A percentile compares a stretch with the other conserved stretches of the same genome.
These are phyloP conservation scores for Anastrepha obliqua DNA, from an alignment of 1,140 invertebrate genomes.

Conservation along the genomic window DNA sequence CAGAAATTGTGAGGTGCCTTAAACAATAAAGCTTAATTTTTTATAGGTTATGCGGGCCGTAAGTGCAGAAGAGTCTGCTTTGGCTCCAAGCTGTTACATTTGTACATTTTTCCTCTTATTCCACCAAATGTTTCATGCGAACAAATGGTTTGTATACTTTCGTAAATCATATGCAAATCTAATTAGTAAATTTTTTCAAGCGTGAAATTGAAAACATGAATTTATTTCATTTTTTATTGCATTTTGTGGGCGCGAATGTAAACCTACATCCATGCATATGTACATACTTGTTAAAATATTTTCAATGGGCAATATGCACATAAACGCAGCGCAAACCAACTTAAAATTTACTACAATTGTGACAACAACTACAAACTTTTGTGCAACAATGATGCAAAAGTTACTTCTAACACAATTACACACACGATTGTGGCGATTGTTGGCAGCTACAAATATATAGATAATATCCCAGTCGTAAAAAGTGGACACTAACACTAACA, in stretches of 20 bases:
- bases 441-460: background rate
- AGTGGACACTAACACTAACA: too few species aligned
- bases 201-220: constrained; percentile 52
- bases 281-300: background rate
- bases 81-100: too few species aligned
- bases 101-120: background rate
- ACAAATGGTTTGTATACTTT: constrained; percentile 31
- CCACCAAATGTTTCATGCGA: background rate
- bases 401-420: background rate
- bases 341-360: background rate
- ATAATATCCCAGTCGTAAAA: too few species aligned
- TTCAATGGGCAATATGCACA: background rate
- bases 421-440: background rate
- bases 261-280: background rate
- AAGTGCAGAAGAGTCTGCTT: too few species aligned
- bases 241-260: background rate
- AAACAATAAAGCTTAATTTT: too few species aligned
- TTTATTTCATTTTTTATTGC: constrained; percentile 25
- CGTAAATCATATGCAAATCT: constrained; percentile 50
- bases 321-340: background rate
- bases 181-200: constrained; percentile 52
- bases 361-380: background rate
- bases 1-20: too few species aligned
- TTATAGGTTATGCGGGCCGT: too few species aligned
- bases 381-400: background rate